Evolutionary conservation across 2,797 vertebrate species (phyloP).

Genomic region (Sebastes miniatus): DNA sequence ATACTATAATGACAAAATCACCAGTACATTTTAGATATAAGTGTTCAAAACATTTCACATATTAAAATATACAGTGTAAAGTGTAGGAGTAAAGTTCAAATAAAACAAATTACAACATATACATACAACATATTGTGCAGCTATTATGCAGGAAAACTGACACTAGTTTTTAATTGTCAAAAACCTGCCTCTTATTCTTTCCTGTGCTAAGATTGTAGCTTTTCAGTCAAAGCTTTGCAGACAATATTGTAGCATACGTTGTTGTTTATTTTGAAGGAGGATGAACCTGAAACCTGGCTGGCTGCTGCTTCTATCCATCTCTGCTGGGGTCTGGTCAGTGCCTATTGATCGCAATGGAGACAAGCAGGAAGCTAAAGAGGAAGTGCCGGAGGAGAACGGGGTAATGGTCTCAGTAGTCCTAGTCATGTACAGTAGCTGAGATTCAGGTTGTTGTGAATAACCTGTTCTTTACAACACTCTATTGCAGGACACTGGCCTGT

Average conservation of each 20-base stretch:
- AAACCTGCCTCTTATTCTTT: not conserved
- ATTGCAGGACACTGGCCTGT: constrained; percentile 89
- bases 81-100: too few species aligned
- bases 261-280: constrained; percentile 47
- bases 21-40: too few species aligned
- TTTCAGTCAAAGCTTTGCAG: not conserved
- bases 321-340: constrained; percentile 66
- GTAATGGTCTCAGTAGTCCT: constrained; percentile 36
- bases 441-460: not conserved
- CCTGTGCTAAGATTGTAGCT: not conserved
- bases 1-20: too few species aligned
- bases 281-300: constrained; percentile 62
- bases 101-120: too few species aligned
- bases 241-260: not conserved
- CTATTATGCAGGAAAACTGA: not conserved
- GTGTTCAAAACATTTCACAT: too few species aligned
- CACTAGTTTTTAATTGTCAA: not conserved
- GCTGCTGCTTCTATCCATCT: constrained; percentile 70
- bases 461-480: not conserved
- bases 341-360: constrained; percentile 77
- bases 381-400: constrained; percentile 78
- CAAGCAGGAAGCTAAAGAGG: constrained; percentile 67
- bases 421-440: not conserved
- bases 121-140: not conserved
- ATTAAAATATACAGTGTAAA: too few species aligned